phyloP scores from a whole-genome alignment of 2,888 invertebrate species.

The Heliconius ismenius region DNA sequence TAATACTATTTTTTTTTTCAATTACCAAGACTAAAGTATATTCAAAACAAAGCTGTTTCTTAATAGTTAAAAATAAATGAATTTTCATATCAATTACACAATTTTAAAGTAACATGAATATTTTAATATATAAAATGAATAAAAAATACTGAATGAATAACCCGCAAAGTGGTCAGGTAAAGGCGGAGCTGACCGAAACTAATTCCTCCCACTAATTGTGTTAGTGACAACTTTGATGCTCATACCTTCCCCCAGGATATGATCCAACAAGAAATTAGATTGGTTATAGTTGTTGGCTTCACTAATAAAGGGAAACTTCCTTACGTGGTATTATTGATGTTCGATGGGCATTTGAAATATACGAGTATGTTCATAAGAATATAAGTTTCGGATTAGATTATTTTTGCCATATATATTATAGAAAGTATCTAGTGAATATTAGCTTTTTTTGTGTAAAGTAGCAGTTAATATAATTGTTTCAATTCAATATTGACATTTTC shows the following conservation, averaged over 20 bases:
- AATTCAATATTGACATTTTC: too few species aligned
- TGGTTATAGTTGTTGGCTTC: constrained; percentile 77
- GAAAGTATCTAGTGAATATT: not conserved
- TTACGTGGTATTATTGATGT: constrained; percentile 34
- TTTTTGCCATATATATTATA: not conserved
- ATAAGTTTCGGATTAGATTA: not conserved
- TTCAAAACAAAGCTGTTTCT: not conserved
- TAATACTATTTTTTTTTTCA: not conserved
- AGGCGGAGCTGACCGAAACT: constrained; percentile 68
- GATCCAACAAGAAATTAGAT: constrained; percentile 77
- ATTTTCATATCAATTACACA: not conserved
- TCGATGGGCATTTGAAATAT: constrained; percentile 1
- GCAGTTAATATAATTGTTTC: too few species aligned
- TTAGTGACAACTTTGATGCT: constrained; percentile 81
- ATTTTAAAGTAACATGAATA: constrained; percentile 6
- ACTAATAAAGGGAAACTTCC: constrained; percentile 65
- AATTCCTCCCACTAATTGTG: constrained; percentile 78
- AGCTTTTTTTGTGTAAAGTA: too few species aligned
- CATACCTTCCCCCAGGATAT: constrained; percentile 72
- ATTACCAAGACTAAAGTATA: not conserved
- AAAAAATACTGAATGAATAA: constrained; percentile 58
- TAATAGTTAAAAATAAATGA: not conserved
- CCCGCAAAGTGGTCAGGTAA: constrained; percentile 68
- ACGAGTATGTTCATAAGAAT: not conserved
- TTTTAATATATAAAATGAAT: not conserved